Evolutionary conservation across 2,888 invertebrate genomes (phyloP), one percentile per base, ranked within the genome.

Genomic region (Stenichneumon culpator): DNA sequence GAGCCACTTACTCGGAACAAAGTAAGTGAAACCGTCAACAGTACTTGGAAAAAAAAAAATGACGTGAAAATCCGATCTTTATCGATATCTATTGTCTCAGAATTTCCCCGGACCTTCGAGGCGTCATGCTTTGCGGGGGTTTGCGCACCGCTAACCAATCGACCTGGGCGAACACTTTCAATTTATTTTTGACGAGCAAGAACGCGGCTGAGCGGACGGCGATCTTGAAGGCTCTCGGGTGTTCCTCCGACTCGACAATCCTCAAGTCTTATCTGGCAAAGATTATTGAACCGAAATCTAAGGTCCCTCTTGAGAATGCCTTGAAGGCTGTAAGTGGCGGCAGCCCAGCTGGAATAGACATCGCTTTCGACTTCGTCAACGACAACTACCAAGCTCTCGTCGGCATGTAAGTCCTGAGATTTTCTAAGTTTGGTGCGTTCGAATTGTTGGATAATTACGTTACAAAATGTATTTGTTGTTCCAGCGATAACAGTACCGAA

Each of bases 111-210:
- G 94, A 95, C 83, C 86, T 95, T 57, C 93, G 94, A 83, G 86
- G 89, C 0, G 89, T 93, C 1, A 94, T 95, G 3, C 94, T 95
- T 88, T 95, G 95, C 88, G 92, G 92, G 14, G 95, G 94, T 0
- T 90, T 95, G 11, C 82, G 77, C 9, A 60, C 60, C 14, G 89
- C 89, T 4, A 86, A 88, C 19, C 79, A 70, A 3, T 63, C 86
- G 19, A 73, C 74, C 14, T 91, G 91, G 91, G 67, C 87, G n/a
- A 70, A 75, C 44, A 32, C 87, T 6, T 80, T 83, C 16, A 74
- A 82, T 14, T 72, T 65, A 32, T 80, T 85, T n/a, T 3, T 65
- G 0, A 63, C 47, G 16, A 36, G 69, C 65, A 50, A 94, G 1
- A 94, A 94, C 0, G 90, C 93, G 0, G 95, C 5, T n/a, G 44